Conservation (phyloP, 2,888 invertebrate species). For the Drosophila birchii region DNA sequence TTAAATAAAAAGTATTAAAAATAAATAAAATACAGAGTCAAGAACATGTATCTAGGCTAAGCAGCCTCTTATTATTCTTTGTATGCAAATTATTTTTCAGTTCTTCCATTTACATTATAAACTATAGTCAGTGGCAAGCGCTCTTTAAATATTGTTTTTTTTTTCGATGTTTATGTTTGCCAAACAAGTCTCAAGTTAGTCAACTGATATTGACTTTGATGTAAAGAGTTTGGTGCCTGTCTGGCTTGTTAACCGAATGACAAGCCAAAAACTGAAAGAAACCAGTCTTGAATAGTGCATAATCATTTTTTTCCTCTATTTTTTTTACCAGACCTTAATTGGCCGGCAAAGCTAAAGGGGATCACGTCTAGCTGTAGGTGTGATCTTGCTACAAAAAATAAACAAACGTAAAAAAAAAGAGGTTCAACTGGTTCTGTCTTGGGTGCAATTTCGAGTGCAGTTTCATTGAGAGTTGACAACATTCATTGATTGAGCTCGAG, state of each 20-base stretch:
- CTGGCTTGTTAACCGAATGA: slow-evolving; percentile 19
- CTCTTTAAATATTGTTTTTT: background rate
- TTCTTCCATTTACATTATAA: slow-evolving; percentile 19
- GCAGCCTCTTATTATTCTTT: slow-evolving; percentile 5
- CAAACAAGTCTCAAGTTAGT: slow-evolving; percentile 35
- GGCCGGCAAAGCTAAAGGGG: slow-evolving; percentile 27
- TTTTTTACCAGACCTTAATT: slow-evolving; percentile 38
- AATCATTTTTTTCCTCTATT: slow-evolving; percentile 23
- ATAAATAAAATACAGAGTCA: background rate
- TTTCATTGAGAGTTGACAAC: slow-evolving; percentile 39
- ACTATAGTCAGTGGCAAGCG: background rate
- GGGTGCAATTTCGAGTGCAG: slow-evolving; percentile 55
- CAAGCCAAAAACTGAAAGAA: slow-evolving; percentile 26
- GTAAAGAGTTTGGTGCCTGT: slow-evolving; percentile 22
- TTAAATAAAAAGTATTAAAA: background rate
- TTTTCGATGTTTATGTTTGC: slow-evolving; percentile 38
- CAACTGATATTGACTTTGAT: slow-evolving; percentile 58
- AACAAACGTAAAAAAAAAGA: slow-evolving; percentile 4
- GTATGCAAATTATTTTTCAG: slow-evolving; percentile 26
- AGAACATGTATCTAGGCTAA: slow-evolving; percentile 19
- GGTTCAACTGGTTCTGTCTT: slow-evolving; percentile 30
- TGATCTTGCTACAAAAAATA: slow-evolving; percentile 19
- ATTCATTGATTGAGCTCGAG: slow-evolving; percentile 54
- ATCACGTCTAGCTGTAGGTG: slow-evolving; percentile 17
- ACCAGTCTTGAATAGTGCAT: slow-evolving; percentile 52